Base-by-base conservation (phyloP, 2,797 vertebrate species). In the Pterois miles region DNA sequence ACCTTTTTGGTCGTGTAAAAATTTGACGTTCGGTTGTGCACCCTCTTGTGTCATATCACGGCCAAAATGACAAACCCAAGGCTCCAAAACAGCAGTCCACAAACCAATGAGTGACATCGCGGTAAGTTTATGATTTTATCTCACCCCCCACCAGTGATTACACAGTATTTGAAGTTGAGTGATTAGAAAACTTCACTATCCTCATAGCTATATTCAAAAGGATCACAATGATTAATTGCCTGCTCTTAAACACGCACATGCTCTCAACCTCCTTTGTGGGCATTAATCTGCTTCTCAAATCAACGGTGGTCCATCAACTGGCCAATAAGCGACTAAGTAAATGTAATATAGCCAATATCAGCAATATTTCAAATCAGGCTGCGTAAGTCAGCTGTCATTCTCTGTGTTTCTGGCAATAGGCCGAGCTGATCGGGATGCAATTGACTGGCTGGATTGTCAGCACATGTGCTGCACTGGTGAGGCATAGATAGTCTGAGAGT, bases 361-460 rank as follows among this genome's bases (percentile, higher is more conserved):
- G 73, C 64, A 43, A 72, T 56, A 48, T 76, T 80, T 81, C 43
- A 73, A 76, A 78, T 36, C 74, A 83, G 71, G 89, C 60, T 86
- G 33, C 59, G 64, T 80, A 64, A 81, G 79, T 73, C 70, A 80
- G 76, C 65, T 76, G 72, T 78, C 82, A 80, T 65, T 81, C 53
- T 62, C 27, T 82, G 67, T 78, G 62, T 86, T 54, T 60, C 67
- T 64, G 57, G 78, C 69, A 83, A 79, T 52, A 65, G 65, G 68
- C 65, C 20, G 22, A 25, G 74, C 85, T 91, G 86, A 92, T 94
- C 91, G 89, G 75, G 78, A 93, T 93, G 83, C 92, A 57, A 77
- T 86, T 77, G 84, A 89, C 87, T 84, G 64, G 82, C 72, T 83
- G 71, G 88, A 88, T 81, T 90, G 89, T 93, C 88, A 87, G 90